Evolutionary conservation across 2,888 invertebrate species (phyloP), one percentile per base, ranked within the genome.

Genomic region (Caenorhabditis sulstoni): DNA sequence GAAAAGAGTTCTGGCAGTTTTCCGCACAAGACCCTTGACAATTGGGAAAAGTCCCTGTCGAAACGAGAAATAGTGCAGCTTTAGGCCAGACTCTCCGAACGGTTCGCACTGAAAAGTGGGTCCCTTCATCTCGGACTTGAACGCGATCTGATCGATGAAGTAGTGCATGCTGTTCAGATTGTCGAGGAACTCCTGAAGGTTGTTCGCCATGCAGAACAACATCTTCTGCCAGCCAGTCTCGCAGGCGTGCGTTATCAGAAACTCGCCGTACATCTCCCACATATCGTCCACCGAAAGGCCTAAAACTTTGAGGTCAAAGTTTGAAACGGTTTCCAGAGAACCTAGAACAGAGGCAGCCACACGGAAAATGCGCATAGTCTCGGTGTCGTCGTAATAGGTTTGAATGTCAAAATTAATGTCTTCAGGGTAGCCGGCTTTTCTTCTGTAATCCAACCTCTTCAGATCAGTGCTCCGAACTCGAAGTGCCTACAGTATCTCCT

Each of bases 151-250:
- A 73, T 88, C 87, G 58, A 88, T 87, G 82, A 88, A 88, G 62
- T 87, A 88, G 75, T 88, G 88, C 86, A 88, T 86, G 20, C 87
- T 84, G 79, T 86, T 87, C 11, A 88, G 78, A 50, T 87, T 88
- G 67, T 88, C 84, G 11, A 88, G 67, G 68, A 88, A 88, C 44
- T 88, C 87, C 84, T 87, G 74, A 11, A 88, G 76, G 64, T 88
- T 86, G 58, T 84, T 81, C 8, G 88, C 87, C 86, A 88, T 86
- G 23, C 84, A 80, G 29, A 76, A 70, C 3, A 88, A 57, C 82
- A 88, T 85, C 55, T 86, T 83, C 64, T 87, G 82, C 87, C 87
- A 88, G 8, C 88, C 88, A 14, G 85, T 86, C 47, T 87, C 87
- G 49, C 85, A 84, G 7, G 86, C 85, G 59, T 85, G 85, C 9